Evolutionary conservation across 2,888 invertebrate genomes (phyloP).

Genomic region (Euclidia mi): DNA sequence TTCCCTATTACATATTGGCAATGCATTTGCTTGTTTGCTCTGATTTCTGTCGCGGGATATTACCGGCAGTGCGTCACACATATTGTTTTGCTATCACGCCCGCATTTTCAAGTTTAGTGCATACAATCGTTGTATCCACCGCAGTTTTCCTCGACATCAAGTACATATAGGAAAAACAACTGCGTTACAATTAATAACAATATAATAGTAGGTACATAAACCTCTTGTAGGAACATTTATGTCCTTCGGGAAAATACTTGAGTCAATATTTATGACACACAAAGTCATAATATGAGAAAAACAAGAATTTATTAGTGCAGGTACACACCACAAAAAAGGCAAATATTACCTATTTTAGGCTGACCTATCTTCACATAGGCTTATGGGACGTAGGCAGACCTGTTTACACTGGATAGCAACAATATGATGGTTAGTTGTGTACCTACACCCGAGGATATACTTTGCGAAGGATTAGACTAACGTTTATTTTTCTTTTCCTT

Average conservation of each 20-base stretch:
- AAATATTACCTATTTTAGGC: no score
- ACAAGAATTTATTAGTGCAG: no score
- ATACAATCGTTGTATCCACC: conserved; percentile 9
- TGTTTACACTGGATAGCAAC: no score
- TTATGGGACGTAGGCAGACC: no score
- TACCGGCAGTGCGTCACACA: conserved; percentile 26
- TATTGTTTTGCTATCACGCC: background rate
- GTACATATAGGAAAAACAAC: conserved; percentile 33
- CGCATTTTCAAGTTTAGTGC: conserved; percentile 20
- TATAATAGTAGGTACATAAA: conserved; percentile 6
- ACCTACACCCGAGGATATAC: no score
- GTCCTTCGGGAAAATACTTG: conserved; percentile 35
- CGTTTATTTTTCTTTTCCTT: no score
- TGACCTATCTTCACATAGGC: no score
- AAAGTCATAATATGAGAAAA: no score
- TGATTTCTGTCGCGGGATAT: background rate
- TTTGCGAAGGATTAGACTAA: no score
- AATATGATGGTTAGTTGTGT: no score
- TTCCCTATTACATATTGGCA: background rate
- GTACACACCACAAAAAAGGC: no score
- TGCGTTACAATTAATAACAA: conserved; percentile 22
- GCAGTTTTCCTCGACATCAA: conserved; percentile 36
- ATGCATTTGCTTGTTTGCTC: background rate
- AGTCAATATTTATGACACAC: no score
- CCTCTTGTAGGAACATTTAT: conserved; percentile 8